Evolutionary conservation across 1,140 invertebrate species (phyloP).

Genomic region (Chlorops oryzae): DNA sequence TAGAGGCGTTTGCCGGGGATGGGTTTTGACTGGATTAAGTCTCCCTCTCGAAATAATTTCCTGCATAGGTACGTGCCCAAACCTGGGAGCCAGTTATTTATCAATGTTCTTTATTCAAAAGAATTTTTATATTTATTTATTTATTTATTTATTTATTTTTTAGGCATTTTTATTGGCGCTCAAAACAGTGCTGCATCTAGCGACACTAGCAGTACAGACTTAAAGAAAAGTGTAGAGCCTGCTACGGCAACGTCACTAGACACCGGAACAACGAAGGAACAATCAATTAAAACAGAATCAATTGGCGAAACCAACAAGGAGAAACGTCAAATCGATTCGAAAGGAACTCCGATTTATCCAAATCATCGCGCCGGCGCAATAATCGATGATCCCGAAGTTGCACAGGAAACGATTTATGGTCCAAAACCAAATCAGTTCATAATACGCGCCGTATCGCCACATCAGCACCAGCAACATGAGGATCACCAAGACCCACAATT

Average conservation of each 20-base stretch:
- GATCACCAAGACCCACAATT: conserved; percentile 39
- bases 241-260: conserved; percentile 19
- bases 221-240: conserved; percentile 13
- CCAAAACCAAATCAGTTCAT: conserved; percentile 42
- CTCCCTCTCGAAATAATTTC: too few relatives aligned
- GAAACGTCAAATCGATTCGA: conserved; percentile 39
- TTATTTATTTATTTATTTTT: too few relatives aligned
- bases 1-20: too few relatives aligned
- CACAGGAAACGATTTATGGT: conserved; percentile 43
- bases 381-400: conserved; percentile 37
- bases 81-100: too few relatives aligned
- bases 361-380: conserved; percentile 31
- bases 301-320: conserved; percentile 33
- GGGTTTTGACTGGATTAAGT: too few relatives aligned
- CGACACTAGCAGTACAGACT: conserved; percentile 2
- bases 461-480: conserved; percentile 37
- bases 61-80: too few relatives aligned
- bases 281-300: conserved; percentile 18
- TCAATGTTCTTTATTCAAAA: too few relatives aligned
- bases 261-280: conserved; percentile 11
- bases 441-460: conserved; percentile 39
- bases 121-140: too few relatives aligned
- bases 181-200: conserved; percentile 2
- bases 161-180: too few relatives aligned
- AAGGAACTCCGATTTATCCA: conserved; percentile 36